These are phyloP conservation scores for Xanthorhoe designata DNA, from an alignment of 2,888 invertebrate genomes.

Conservation along the genomic window DNA sequence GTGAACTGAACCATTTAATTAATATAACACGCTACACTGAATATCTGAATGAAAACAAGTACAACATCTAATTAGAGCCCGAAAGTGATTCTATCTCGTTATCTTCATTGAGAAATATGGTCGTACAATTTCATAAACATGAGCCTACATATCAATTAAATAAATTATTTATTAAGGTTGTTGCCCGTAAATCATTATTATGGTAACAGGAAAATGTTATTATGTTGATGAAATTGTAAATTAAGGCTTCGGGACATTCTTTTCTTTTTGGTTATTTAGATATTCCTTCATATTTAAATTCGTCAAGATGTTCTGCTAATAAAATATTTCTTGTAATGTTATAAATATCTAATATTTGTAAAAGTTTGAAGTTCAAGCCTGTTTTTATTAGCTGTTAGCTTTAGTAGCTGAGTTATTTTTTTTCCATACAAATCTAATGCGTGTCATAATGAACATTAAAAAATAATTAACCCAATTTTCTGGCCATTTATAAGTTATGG, in stretches of 20 bases:
- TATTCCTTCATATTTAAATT: neutral
- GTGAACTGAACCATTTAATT: constrained; percentile 61
- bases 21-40: constrained; percentile 61
- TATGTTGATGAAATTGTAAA: constrained; percentile 24
- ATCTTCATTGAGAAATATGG: constrained; percentile 33
- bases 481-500: too few species aligned
- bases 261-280: neutral
- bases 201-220: constrained; percentile 20
- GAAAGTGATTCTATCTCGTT: constrained; percentile 26
- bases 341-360: neutral
- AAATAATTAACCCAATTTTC: too few species aligned
- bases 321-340: too few species aligned
- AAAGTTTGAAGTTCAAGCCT: too few species aligned
- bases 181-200: constrained; percentile 34
- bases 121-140: constrained; percentile 31
- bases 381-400: too few species aligned
- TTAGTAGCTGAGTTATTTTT: too few species aligned
- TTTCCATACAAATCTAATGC: too few species aligned
- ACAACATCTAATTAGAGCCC: constrained; percentile 48
- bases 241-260: constrained; percentile 18
- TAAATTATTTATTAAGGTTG: constrained; percentile 37
- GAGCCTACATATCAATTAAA: constrained; percentile 32
- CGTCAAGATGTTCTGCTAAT: neutral
- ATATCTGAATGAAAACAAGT: constrained; percentile 56
- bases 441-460: too few species aligned